Conservation (phyloP, 2,888 invertebrate species). For the Tetranychus piercei region DNA sequence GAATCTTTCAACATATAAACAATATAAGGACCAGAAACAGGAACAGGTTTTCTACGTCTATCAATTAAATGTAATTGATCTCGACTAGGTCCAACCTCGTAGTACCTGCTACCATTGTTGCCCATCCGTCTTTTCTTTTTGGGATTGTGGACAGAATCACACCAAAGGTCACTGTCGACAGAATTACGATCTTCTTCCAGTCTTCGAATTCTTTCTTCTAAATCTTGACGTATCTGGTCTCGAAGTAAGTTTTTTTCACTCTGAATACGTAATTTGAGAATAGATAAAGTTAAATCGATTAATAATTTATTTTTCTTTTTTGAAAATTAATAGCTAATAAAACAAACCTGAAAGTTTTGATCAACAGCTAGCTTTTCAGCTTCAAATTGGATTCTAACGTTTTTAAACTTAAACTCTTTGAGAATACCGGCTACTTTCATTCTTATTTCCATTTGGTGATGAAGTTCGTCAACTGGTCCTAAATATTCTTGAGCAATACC, state of each 20-base stretch:
- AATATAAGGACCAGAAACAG: conserved; percentile 50
- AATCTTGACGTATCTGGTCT: conserved; percentile 65
- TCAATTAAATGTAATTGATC: conserved; percentile 20
- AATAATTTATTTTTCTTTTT: neutral
- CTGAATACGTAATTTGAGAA: conserved; percentile 37
- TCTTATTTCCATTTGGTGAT: conserved; percentile 63
- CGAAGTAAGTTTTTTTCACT: conserved; percentile 71
- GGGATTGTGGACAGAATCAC: neutral
- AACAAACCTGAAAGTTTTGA: conserved; percentile 64
- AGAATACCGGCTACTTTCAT: conserved; percentile 68
- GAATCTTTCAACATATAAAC: conserved; percentile 83
- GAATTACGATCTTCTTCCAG: conserved; percentile 68
- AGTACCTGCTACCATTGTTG: neutral
- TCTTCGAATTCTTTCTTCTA: conserved; percentile 75
- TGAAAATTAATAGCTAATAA: neutral
- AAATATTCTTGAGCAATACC: conserved; percentile 75
- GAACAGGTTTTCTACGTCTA: conserved; percentile 23
- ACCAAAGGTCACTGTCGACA: conserved; percentile 23
- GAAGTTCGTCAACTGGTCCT: conserved; percentile 60
- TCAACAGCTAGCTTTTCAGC: conserved; percentile 71
- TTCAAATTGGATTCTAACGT: conserved; percentile 63
- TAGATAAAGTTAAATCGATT: neutral
- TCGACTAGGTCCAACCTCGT: conserved; percentile 15
- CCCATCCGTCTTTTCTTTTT: conserved; percentile 17
- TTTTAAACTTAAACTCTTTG: conserved; percentile 54